Evolutionary conservation across 2,888 invertebrate species (phyloP).

Genomic region (Cristatella mucedo): DNA sequence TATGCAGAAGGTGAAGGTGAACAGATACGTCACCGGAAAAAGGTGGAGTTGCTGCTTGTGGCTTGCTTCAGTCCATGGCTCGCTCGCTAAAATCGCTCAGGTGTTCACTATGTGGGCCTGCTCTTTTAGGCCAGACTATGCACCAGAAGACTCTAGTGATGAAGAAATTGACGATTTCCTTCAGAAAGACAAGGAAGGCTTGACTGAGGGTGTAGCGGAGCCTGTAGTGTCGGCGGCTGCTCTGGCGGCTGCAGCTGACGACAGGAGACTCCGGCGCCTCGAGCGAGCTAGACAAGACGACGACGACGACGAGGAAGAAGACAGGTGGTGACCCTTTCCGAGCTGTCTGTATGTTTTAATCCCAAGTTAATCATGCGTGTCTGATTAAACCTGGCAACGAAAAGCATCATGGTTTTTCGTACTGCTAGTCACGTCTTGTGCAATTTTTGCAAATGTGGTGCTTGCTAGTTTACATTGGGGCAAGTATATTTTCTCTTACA

Average conservation of each 20-base stretch:
- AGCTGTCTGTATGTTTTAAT: too few relatives aligned
- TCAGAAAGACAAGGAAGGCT: slow-evolving; percentile 18
- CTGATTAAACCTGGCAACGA: too few relatives aligned
- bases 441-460: too few relatives aligned
- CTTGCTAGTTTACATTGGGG: too few relatives aligned
- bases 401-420: too few relatives aligned
- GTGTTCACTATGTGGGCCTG: neutral
- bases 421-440: too few relatives aligned
- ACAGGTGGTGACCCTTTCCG: too few relatives aligned
- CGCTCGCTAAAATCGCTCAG: neutral
- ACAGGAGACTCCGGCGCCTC: slow-evolving; percentile 62
- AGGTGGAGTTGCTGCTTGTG: slow-evolving; percentile 31
- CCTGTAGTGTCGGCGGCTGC: slow-evolving; percentile 12
- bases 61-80: neutral
- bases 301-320: slow-evolving; percentile 28
- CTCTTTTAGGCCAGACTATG: slow-evolving; percentile 63
- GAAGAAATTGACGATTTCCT: slow-evolving; percentile 68
- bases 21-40: slow-evolving; percentile 92
- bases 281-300: slow-evolving; percentile 33
- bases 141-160: slow-evolving; percentile 57
- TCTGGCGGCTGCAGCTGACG: slow-evolving; percentile 42
- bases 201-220: slow-evolving; percentile 16
- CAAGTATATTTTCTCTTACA: too few relatives aligned
- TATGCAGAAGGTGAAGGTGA: slow-evolving; percentile 99
- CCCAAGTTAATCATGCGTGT: too few relatives aligned